phyloP scores from a whole-genome alignment of 2,113 vertebrate species.

The Lycaon pictus region DNA sequence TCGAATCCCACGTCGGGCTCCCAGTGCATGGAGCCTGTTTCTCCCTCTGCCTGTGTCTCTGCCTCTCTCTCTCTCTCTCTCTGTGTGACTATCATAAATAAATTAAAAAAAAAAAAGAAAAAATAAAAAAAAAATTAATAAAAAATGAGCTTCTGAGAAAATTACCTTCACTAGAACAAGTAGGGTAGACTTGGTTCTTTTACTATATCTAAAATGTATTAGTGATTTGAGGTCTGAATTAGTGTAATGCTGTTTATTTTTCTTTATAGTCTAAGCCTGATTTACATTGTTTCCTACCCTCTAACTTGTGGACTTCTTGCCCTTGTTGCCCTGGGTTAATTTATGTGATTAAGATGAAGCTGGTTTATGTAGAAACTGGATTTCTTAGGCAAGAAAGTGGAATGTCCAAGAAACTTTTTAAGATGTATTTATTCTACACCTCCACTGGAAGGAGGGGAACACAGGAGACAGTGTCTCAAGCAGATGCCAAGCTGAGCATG shows the following conservation, averaged over 20 bases:
- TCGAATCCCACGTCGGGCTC: too few species aligned
- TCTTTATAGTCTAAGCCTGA: not conserved
- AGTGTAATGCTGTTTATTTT: not conserved
- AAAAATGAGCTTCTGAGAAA: conserved; percentile 5
- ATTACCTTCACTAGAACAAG: not conserved
- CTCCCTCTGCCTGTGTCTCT: too few species aligned
- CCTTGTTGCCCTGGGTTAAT: conserved; percentile 7
- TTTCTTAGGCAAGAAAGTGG: conserved; percentile 5
- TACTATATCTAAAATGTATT: not conserved
- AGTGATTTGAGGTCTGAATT: not conserved
- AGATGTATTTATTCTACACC: not conserved
- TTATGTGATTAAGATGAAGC: conserved; percentile 30
- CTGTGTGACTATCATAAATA: too few species aligned
- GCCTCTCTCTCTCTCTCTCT: too few species aligned
- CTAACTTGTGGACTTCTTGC: not conserved
- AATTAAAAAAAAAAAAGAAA: too few species aligned
- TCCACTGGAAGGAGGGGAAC: too few species aligned
- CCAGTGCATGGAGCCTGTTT: too few species aligned
- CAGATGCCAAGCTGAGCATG: not conserved
- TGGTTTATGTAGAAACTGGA: not conserved
- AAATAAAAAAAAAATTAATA: too few species aligned
- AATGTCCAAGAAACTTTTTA: not conserved
- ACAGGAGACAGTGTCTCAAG: not conserved
- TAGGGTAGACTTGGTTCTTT: not conserved
- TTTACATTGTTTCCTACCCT: not conserved